phyloP scores from a whole-genome alignment of 2,888 invertebrate genomes.

The Hymenopus coronatus region DNA sequence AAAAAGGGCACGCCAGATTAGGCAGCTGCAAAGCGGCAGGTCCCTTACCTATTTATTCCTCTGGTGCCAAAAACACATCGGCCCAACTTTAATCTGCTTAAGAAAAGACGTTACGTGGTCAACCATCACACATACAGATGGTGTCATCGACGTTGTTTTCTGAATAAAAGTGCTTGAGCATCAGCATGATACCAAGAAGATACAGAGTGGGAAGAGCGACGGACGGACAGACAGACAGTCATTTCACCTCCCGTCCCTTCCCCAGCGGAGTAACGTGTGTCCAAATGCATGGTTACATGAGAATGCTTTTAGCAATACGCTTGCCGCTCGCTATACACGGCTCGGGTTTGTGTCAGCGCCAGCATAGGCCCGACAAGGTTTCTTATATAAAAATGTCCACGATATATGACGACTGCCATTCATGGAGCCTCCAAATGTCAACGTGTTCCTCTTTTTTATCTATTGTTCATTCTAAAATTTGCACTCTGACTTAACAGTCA shows the following conservation, averaged over 20 bases:
- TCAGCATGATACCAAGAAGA: neutral
- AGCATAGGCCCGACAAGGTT: neutral
- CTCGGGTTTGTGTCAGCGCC: neutral
- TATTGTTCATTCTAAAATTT: neutral
- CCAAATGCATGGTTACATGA: conserved; percentile 18
- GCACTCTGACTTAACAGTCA: neutral
- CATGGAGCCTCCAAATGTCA: neutral
- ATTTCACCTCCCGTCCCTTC: neutral
- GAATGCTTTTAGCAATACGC: conserved; percentile 17
- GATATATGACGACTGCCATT: neutral
- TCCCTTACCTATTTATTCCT: neutral
- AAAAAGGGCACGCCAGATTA: neutral
- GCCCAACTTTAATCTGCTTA: neutral
- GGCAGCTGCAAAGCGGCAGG: neutral
- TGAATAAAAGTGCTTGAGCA: neutral
- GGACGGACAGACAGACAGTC: neutral
- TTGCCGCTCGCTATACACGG: neutral
- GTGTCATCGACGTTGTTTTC: neutral
- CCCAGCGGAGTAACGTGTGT: neutral
- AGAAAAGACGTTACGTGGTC: neutral
- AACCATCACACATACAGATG: neutral
- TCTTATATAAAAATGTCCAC: neutral
- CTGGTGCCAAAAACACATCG: neutral
- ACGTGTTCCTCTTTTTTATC: neutral
- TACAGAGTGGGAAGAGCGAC: neutral